Conservation (phyloP, 2,113 vertebrate species). For the Sus scrofa region DNA sequence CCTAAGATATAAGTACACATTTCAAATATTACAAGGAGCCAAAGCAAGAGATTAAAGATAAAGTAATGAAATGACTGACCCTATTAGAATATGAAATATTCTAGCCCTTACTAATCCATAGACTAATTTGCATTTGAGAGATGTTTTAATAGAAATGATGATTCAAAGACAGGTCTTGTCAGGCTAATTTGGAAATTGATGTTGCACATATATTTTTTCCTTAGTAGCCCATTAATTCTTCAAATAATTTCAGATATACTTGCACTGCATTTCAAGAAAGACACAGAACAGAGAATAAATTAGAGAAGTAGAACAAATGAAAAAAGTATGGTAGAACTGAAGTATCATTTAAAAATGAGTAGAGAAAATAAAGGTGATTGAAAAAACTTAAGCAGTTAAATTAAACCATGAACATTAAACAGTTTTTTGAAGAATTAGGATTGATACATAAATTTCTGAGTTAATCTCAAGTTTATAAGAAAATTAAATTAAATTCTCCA, state of each 20-base stretch:
- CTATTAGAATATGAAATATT: background rate
- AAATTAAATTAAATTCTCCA: slow-evolving; percentile 6
- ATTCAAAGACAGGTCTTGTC: background rate
- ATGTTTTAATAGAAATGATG: slow-evolving; percentile 24
- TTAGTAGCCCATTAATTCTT: background rate
- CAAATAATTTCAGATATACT: background rate
- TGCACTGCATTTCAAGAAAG: background rate
- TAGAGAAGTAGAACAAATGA: background rate
- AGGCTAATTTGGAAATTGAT: background rate
- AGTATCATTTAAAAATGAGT: background rate
- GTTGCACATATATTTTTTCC: background rate
- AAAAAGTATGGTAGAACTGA: background rate
- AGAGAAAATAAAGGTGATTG: background rate
- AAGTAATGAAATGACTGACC: background rate
- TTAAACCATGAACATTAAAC: background rate
- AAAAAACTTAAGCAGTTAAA: slow-evolving; percentile 17
- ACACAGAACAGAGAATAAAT: background rate
- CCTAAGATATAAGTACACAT: background rate
- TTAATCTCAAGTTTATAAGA: slow-evolving; percentile 23
- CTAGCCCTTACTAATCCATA: background rate
- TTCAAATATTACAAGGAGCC: background rate
- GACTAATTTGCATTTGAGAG: slow-evolving; percentile 7
- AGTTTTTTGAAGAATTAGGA: background rate
- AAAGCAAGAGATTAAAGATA: background rate
- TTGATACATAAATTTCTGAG: background rate